Conservation (phyloP, 2,888 invertebrate genomes). For the Icerya purchasi region DNA sequence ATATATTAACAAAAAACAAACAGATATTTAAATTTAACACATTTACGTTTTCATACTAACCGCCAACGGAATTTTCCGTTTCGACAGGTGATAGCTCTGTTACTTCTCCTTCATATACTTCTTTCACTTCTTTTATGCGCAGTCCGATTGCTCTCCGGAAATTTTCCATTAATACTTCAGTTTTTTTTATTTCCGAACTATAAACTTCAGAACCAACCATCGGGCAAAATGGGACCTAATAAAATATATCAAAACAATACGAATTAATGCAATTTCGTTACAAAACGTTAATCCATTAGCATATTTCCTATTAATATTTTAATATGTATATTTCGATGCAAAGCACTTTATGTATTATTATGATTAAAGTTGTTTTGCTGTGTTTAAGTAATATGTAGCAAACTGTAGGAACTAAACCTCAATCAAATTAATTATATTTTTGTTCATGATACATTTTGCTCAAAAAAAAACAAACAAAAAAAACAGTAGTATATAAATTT, state of each 20-base stretch:
- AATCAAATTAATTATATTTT: too few species aligned
- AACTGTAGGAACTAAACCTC: too few species aligned
- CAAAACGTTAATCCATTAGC: too few species aligned
- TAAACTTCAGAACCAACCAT: constrained; percentile 90
- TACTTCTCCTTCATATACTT: constrained; percentile 98
- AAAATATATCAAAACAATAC: not conserved
- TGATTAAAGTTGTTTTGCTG: too few species aligned
- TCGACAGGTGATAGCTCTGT: constrained; percentile 95
- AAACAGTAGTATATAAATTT: too few species aligned
- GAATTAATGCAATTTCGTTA: too few species aligned
- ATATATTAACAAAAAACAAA: not conserved
- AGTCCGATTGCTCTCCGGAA: constrained; percentile 93
- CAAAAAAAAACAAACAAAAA: too few species aligned
- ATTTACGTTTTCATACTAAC: constrained; percentile 25
- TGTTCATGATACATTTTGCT: too few species aligned
- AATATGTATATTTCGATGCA: too few species aligned
- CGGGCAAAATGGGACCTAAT: constrained; percentile 60
- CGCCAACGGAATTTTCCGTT: constrained; percentile 88
- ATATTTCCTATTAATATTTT: too few species aligned
- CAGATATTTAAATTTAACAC: not conserved
- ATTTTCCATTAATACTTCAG: constrained; percentile 98
- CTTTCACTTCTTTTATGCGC: constrained; percentile 85
- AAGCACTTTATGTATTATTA: too few species aligned
- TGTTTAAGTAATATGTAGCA: too few species aligned
- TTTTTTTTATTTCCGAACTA: constrained; percentile 97